Percentiles rank a stretch among this genome's conserved stretches.
Evolutionary conservation across 1,140 invertebrate genomes (phyloP).

Genomic region (Cardiocondyla obscurior): DNA sequence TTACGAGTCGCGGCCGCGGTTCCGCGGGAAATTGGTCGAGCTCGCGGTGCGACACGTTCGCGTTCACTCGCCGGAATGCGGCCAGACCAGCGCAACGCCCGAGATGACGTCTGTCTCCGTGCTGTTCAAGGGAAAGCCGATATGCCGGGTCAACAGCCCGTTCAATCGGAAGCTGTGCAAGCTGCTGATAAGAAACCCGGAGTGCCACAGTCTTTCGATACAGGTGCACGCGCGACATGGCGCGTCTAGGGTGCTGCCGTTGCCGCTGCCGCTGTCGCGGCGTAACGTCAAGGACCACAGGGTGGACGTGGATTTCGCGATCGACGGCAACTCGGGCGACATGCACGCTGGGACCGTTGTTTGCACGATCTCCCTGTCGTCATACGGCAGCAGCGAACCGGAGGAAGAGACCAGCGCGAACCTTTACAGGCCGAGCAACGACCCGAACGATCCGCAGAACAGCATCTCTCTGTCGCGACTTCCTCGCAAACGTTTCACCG

Average conservation of each 20-base stretch:
- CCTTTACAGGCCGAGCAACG: constrained; percentile 71
- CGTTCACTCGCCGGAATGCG: constrained; percentile 51
- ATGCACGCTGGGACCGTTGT: constrained; percentile 75
- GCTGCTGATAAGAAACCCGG: constrained; percentile 74
- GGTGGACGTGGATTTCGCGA: constrained; percentile 79
- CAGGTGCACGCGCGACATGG: constrained; percentile 69
- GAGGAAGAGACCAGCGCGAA: constrained; percentile 54
- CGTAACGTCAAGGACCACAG: constrained; percentile 72
- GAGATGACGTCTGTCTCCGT: constrained; percentile 72
- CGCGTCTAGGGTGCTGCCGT: constrained; percentile 71
- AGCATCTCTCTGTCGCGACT: constrained; percentile 61
- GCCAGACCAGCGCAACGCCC: constrained; percentile 1
- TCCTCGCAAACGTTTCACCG: constrained; percentile 34
- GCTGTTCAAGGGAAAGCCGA: constrained; percentile 74
- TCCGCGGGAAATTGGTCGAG: constrained; percentile 76
- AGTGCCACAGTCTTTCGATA: constrained; percentile 73
- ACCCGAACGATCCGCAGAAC: constrained; percentile 81
- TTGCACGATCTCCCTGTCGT: constrained; percentile 74
- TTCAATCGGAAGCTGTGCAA: constrained; percentile 81
- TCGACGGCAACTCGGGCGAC: constrained; percentile 61
- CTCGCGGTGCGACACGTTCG: constrained; percentile 77
- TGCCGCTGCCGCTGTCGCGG: constrained; percentile 79
- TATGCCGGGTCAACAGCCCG: constrained; percentile 75
- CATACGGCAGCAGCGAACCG: constrained; percentile 48
- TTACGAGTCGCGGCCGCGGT: constrained; percentile 50